Conservation (phyloP, 1,140 invertebrate species). For the Tenebrio molitor region DNA sequence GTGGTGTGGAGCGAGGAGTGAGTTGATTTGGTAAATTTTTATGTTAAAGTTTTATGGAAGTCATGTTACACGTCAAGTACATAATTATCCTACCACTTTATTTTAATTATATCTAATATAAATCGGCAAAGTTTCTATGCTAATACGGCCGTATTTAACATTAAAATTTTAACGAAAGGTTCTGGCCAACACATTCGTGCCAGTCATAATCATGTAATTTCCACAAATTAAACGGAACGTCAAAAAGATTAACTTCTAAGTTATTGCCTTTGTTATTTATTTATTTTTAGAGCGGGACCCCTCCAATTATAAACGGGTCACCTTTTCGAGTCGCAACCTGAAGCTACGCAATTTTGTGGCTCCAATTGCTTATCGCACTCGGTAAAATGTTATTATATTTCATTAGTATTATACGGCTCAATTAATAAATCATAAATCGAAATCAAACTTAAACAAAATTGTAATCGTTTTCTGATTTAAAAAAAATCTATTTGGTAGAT, state of each 20-base stretch:
- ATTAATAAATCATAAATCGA: too few relatives aligned
- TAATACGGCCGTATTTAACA: conserved; percentile 18
- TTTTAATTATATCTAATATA: conserved; percentile 26
- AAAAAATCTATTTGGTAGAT: too few relatives aligned
- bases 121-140: conserved; percentile 22
- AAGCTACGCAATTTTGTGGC: too few relatives aligned
- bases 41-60: not conserved
- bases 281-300: conserved; percentile 13
- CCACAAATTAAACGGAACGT: conserved; percentile 24
- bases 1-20: not conserved
- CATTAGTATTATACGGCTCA: too few relatives aligned
- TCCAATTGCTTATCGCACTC: too few relatives aligned
- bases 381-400: too few relatives aligned
- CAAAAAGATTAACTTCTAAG: conserved; percentile 23
- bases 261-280: conserved; percentile 17
- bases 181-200: conserved; percentile 13
- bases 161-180: conserved; percentile 27
- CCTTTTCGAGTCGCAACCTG: not conserved
- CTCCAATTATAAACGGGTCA: not conserved
- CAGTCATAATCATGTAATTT: conserved; percentile 22
- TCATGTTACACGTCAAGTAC: conserved; percentile 5
- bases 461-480: too few relatives aligned
- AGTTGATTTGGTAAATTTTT: conserved; percentile 6
- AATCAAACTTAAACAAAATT: too few relatives aligned
- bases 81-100: conserved; percentile 12